Evolutionary conservation across 1,140 invertebrate species (phyloP).

Genomic region (Tyrophagus putrescentiae): DNA sequence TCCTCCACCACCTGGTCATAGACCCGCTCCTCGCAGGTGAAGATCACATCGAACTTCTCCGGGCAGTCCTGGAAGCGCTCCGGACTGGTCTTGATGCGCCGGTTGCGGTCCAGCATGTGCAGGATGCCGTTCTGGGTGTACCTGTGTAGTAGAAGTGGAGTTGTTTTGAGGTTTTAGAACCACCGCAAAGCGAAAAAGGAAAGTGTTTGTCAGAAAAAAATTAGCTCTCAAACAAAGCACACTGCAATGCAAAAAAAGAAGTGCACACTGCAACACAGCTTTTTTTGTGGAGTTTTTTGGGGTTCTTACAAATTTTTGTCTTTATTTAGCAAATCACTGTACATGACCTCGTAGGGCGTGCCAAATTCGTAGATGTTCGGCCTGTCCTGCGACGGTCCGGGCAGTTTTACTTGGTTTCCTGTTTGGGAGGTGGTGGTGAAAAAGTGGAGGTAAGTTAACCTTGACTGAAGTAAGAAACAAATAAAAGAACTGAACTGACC

Average conservation of each 20-base stretch:
- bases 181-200: slow-evolving; percentile 1
- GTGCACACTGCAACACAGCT: not conserved
- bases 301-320: slow-evolving; percentile 36
- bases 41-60: slow-evolving; percentile 88
- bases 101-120: slow-evolving; percentile 95
- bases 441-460: not conserved
- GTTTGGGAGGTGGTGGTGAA: slow-evolving; percentile 1
- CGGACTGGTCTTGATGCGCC: slow-evolving; percentile 80
- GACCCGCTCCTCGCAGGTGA: slow-evolving; percentile 95
- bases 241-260: slow-evolving; percentile 1
- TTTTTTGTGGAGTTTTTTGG: not conserved
- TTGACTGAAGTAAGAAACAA: not conserved
- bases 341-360: slow-evolving; percentile 88
- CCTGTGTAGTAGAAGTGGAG: slow-evolving; percentile 38
- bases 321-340: slow-evolving; percentile 68
- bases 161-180: too few species aligned
- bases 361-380: slow-evolving; percentile 98
- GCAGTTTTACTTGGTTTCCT: slow-evolving; percentile 58
- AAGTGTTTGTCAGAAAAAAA: slow-evolving; percentile 22
- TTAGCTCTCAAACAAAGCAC: slow-evolving; percentile 10
- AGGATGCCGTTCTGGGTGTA: slow-evolving; percentile 97
- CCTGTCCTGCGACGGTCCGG: slow-evolving; percentile 79
- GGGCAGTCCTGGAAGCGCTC: slow-evolving; percentile 80
- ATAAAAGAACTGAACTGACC: slow-evolving; percentile 53
- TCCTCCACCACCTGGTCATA: slow-evolving; percentile 79